A percentile compares a stretch with the other conserved stretches of the same genome.
Evolutionary conservation across 2,888 invertebrate species (phyloP).

Genomic region (Watsonalla binaria): DNA sequence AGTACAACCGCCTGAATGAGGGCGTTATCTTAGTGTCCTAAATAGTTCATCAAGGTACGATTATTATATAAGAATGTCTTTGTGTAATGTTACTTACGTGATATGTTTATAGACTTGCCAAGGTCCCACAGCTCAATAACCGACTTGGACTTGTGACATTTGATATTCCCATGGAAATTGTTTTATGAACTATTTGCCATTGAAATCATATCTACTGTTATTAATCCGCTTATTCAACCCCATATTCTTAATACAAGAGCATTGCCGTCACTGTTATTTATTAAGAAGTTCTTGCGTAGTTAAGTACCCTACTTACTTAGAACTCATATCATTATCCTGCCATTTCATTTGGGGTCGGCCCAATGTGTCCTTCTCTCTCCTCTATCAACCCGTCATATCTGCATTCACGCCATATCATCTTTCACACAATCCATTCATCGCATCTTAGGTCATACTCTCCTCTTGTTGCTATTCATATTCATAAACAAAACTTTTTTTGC

Average conservation of each 20-base stretch:
- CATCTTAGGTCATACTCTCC: too few species aligned
- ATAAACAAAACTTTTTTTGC: too few species aligned
- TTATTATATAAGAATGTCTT: background rate
- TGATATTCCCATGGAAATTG: slow-evolving; percentile 34
- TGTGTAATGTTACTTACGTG: background rate
- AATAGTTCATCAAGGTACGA: background rate
- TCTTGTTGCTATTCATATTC: too few species aligned
- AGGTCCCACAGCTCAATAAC: background rate
- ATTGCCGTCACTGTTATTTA: too few species aligned
- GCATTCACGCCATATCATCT: too few species aligned
- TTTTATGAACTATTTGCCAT: slow-evolving; percentile 20
- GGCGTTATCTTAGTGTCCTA: background rate
- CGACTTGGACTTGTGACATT: slow-evolving; percentile 11
- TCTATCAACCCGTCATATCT: too few species aligned
- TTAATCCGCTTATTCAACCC: slow-evolving; percentile 11
- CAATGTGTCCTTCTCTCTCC: too few species aligned
- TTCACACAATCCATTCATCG: too few species aligned
- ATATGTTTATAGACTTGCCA: background rate
- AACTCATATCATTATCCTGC: too few species aligned
- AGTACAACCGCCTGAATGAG: background rate
- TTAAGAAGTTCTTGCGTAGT: background rate
- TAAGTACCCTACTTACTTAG: background rate
- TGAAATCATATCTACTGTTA: slow-evolving; percentile 25
- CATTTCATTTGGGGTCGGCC: too few species aligned
- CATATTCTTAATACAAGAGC: too few species aligned